phyloP scores from a whole-genome alignment of 2,888 invertebrate species.

The Scelioninae gen. 1 region DNA sequence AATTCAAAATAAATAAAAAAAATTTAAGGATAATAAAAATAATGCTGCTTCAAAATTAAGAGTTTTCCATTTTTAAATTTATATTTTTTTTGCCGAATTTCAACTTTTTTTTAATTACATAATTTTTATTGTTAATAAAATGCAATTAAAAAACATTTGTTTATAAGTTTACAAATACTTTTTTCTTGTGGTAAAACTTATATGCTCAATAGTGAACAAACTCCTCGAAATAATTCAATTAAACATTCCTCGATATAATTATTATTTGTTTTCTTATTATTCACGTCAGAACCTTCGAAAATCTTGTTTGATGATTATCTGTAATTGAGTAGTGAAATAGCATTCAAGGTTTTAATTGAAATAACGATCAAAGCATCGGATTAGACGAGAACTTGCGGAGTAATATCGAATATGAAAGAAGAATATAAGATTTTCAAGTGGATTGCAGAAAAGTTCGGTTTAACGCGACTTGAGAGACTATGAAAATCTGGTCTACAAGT shows the following conservation, averaged over 20 bases:
- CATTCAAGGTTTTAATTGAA: constrained; percentile 63
- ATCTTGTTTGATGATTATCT: constrained; percentile 52
- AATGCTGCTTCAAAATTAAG: no score
- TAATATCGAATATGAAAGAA: constrained; percentile 47
- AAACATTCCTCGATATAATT: constrained; percentile 1
- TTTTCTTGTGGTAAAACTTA: neutral
- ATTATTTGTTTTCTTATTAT: constrained; percentile 36
- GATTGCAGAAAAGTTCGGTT: constrained; percentile 56
- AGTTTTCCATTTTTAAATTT: no score
- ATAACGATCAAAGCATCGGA: constrained; percentile 41
- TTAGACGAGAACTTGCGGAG: constrained; percentile 33
- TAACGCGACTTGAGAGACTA: constrained; percentile 46
- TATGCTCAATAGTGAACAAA: neutral
- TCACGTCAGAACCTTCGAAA: constrained; percentile 27
- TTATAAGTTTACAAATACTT: neutral
- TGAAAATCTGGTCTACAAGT: constrained; percentile 62
- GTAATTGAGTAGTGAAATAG: constrained; percentile 47
- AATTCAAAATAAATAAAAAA: no score
- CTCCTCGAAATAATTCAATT: constrained; percentile 5
- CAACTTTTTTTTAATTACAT: no score
- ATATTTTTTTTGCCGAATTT: no score
- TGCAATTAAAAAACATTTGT: no score
- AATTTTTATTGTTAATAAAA: no score
- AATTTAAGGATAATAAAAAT: no score
- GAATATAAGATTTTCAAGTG: constrained; percentile 55